phyloP scores from a whole-genome alignment of 2,888 invertebrate species.

The Byasa hedistus region DNA sequence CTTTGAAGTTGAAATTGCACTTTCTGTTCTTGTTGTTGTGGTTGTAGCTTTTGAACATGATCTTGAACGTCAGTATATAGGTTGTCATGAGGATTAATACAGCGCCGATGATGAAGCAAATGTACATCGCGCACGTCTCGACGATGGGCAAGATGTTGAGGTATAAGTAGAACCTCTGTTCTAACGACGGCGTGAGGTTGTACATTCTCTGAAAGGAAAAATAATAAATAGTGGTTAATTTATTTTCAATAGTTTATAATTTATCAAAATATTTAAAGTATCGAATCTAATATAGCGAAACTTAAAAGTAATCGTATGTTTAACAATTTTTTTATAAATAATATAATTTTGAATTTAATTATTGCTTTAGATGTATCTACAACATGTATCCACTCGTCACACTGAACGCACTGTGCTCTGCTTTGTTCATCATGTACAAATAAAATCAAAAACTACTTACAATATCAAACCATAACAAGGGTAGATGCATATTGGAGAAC shows the following conservation, averaged over 20 bases:
- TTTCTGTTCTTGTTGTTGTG: conserved; percentile 42
- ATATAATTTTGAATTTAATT: no score
- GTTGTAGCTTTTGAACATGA: conserved; percentile 68
- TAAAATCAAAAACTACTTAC: conserved; percentile 81
- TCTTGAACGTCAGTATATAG: conserved; percentile 66
- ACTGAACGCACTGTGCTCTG: no score
- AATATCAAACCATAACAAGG: conserved; percentile 93
- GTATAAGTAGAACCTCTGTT: conserved; percentile 85
- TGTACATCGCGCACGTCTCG: conserved; percentile 79
- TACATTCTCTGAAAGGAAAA: conserved; percentile 82
- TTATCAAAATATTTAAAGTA: no score
- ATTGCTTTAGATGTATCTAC: no score
- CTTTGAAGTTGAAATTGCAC: conserved; percentile 44
- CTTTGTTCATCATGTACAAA: no score
- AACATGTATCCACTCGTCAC: no score
- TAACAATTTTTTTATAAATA: no score
- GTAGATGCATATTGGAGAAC: conserved; percentile 87
- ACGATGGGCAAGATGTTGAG: conserved; percentile 84
- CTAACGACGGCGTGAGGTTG: conserved; percentile 81
- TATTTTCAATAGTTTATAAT: no score
- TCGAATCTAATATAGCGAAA: no score
- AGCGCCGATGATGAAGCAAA: conserved; percentile 72
- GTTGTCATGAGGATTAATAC: conserved; percentile 76
- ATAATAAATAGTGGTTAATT: neutral
- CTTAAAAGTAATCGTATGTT: no score